Evolutionary conservation across 2,797 vertebrate species (phyloP), one percentile per base, ranked within the genome.

Genomic region (Nannoperca obscura): DNA sequence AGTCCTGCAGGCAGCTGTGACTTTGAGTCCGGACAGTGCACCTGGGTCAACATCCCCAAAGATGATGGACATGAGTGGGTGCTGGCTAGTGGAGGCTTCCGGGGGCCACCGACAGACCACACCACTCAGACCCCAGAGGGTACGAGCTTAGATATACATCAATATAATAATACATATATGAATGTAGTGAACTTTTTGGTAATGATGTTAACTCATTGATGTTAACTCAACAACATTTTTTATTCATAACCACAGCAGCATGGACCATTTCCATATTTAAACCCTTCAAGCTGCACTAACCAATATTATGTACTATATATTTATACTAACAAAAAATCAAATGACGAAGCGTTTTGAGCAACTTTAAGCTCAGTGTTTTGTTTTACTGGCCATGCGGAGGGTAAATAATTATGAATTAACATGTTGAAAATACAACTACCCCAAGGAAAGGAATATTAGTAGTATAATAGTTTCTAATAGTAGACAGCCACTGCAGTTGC

Each of bases 11-110:
- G 88, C 69, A 94, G 87, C 87, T 96, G 95, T 87, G 95, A 95
- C 86, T 96, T 96, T 88, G 94, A 95, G 82, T 93, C 92, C 0
- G 93, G 94, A 27, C 83, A 78, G 42, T 95, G 95, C 78, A 92
- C 77, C 65, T 96, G 95, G 94, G 57, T 92, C 64, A 95, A 92
- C 49, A 27, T 74, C 44, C 86, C 47, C 32, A 85, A 53, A 67
- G 80, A 88, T 65, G 87, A 80, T 22, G 88, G 89, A 34, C 92
- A 93, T 71, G 78, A 90, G 55, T 95, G 93, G 94, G 87, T 92
- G 53, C 67, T 92, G 84, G 81, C 91, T 7, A 82, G 50, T 5
- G 92, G 92, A 27, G 90, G 81, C 32, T 89, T 79, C 22, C 71
- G 52, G 10, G 93, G 94, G 74, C 93, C 93, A 59, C 59, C 76